Evolutionary conservation across 2,113 vertebrate genomes (phyloP), one percentile per base, ranked within the genome.

Genomic region (Heterochromis multidens): DNA sequence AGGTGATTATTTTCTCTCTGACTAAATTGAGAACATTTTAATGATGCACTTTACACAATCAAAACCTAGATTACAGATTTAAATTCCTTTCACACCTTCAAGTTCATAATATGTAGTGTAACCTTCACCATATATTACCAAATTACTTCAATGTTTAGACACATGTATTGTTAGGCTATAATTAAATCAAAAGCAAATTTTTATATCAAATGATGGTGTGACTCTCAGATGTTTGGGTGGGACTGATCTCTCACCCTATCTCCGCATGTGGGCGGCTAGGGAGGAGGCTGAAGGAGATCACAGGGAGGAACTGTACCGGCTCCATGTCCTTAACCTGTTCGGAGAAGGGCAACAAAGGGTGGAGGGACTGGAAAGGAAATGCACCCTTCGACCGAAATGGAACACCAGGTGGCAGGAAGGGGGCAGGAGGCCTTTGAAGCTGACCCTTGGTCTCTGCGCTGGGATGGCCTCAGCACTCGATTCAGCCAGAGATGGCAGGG

Each of bases 381-480:
- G 61, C 63, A 85, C 85, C 85, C 77, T 83, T 58, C 62, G 80
- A 91, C 92, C 86, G 37, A 89, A 89, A 87, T 72, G 72, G 84
- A 95, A 80, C 90, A 87, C 95, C 93, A 93, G 94, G 91, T 94
- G 95, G 89, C 91, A 90, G 89, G 93, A 93, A 91, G 91, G 91
- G 92, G 92, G 94, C 87, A 82, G 93, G 92, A 87, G 92, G 91
- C 88, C 93, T 96, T 96, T 96, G 95, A 96, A 95, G 94, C 80
- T 87, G 92, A 95, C 93, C 94, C 90, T 88, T 58, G 94, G 90
- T 95, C 94, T 90, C 90, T 89, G 92, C 78, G 81, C 89, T 82
- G 59, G 63, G 91, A 92, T 79, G 90, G 91, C 91, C 90, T 86
- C 81, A 17, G 60, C 76, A 70, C 93, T 94, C 89, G 92, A 96